Conservation (phyloP, 2,113 vertebrate species). For the Hemiscyllium ocellatum region DNA sequence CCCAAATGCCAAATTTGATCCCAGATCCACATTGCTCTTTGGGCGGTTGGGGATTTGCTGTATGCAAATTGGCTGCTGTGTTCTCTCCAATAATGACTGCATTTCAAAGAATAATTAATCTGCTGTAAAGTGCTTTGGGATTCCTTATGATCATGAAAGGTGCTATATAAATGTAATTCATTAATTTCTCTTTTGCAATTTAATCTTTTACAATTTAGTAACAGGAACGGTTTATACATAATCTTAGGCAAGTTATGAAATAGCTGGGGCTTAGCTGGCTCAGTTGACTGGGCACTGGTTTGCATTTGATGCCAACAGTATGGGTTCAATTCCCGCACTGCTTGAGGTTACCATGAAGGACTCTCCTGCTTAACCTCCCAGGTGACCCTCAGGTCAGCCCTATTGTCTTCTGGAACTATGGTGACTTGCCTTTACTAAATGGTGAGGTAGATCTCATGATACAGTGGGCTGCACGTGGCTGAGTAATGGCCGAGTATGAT, state of each 20-base stretch:
- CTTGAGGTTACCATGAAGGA: no score
- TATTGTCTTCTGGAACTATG: neutral
- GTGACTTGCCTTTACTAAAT: neutral
- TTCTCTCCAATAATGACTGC: neutral
- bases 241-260: neutral
- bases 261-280: no score
- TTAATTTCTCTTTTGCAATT: neutral
- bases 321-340: no score
- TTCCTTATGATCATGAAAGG: neutral
- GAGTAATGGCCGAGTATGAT: neutral
- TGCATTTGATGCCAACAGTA: no score
- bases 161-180: neutral
- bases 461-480: neutral
- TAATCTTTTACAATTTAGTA: neutral
- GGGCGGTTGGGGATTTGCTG: no score
- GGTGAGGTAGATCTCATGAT: neutral
- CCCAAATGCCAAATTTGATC: no score
- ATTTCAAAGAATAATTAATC: neutral
- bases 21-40: no score
- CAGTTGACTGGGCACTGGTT: no score
- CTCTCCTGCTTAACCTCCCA: no score
- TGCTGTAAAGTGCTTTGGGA: neutral
- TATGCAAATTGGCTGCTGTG: no score
- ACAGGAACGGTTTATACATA: neutral
- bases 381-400: no score